Evolutionary conservation across 2,113 vertebrate genomes (phyloP), one percentile per base, ranked within the genome.

Genomic region (Collichthys lucidus): DNA sequence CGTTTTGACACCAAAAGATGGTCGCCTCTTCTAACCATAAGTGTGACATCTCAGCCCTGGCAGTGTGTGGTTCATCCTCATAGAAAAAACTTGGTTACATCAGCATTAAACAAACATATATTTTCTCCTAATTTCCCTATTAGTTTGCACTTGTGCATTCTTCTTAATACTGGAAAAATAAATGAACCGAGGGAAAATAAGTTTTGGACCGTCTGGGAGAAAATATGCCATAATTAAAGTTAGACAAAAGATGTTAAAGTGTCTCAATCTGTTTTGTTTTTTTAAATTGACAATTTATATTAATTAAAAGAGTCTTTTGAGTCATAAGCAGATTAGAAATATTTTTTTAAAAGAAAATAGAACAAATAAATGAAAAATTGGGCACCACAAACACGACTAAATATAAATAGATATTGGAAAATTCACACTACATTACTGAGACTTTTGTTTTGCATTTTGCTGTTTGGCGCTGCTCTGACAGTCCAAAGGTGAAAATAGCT

Each of bases 151-250:
- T 14, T 42, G 46, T 24, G n/a, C 42, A 46, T 16, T 24, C 15
- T 0, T 24, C 52, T 35, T 1, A 49, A 75, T 24, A 12, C 6
- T 9, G n/a, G 26, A 19, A 73, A 83, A 79, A 22, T 31, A 9
- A 79, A 63, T 77, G 35, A 57, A 46, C 22, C 14, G 20, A 10
- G 4, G 15, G 20, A 47, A 69, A 80, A 57, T 9, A 68, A 35
- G 19, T 75, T 26, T 57, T 60, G 15, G 44, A 62, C 11, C 16
- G 20, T 14, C 15, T 11, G 14, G 10, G 11, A 40, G 17, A 40
- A 57, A 22, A 49, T 11, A n/a, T 46, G 15, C 4, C 4, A 29
- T 4, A 19, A 55, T 6, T 55, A 10, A 59, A 29, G 6, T 61
- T 24, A 7, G 4, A 71, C 10, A 15, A 65, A 57, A 47, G 7